Conservation (phyloP, 2,797 vertebrate genomes). For the Notoglanidium macrostoma region DNA sequence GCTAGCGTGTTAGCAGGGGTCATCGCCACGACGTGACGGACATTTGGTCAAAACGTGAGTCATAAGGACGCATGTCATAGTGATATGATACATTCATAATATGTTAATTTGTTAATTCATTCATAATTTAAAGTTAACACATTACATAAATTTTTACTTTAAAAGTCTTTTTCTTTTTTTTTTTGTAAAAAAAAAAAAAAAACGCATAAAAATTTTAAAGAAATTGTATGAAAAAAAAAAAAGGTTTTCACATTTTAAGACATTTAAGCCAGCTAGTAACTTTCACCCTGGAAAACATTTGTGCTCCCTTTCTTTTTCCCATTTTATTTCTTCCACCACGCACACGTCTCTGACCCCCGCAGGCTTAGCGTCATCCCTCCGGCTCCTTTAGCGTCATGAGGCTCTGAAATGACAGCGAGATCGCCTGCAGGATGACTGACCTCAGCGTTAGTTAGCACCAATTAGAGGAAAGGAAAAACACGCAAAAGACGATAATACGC, state of each 20-base stretch:
- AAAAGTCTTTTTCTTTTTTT: not conserved
- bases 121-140: not conserved
- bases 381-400: not conserved
- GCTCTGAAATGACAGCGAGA: not conserved
- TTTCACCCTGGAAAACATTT: not conserved
- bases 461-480: conserved; percentile 17
- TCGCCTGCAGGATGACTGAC: conserved; percentile 36
- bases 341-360: not conserved
- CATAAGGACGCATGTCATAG: not conserved
- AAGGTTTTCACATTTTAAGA: not conserved
- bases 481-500: conserved; percentile 15
- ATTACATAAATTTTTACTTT: not conserved
- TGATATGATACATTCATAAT: not conserved
- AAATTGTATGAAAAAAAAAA: not conserved
- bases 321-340: not conserved
- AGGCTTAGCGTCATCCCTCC: not conserved
- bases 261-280: not conserved
- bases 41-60: not conserved
- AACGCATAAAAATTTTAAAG: not conserved
- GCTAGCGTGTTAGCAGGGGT: conserved; percentile 9
- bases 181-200: not conserved
- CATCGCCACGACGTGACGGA: not conserved
- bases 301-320: not conserved
- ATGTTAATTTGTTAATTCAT: conserved; percentile 7
- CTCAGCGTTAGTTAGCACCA: conserved; percentile 58